Evolutionary conservation across 2,113 vertebrate species (phyloP), one percentile per base, ranked within the genome.

Genomic region (Condylura cristata): DNA sequence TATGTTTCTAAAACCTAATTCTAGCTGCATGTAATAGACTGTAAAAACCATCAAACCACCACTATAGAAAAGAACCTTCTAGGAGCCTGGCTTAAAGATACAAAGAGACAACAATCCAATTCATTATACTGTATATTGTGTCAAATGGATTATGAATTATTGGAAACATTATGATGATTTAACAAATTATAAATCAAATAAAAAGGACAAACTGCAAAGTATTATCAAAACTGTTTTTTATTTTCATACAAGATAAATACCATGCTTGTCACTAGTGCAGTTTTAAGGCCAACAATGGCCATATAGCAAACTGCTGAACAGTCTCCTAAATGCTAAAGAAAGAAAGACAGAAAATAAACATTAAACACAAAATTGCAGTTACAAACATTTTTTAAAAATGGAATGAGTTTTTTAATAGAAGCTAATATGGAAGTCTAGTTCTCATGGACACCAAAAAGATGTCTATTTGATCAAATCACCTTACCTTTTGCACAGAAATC

Each of bases 221-320:
- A 89, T 94, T 97, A 97, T 96, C 82, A 98, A 98, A 98, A 98
- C 96, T 96, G 90, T 76, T 91, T 86, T 98, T 98, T 98, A 98
- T 98, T 98, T 98, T 98, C 98, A 98, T 98, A 98, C 98, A 98
- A 98, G 98, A 96, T 97, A 98, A 98, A 97, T 93, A 96, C 90
- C 97, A 97, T 97, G 97, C 97, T 97, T 93, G 94, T 95, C 94
- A 98, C 97, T 98, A 98, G 96, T 96, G 98, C 98, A 98, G 98
- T 98, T 51, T 98, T 98, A 98, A 98, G 98, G 97, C 98, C 98
- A 98, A 98, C 98, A 98, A 96, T 97, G 98, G 98, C 97, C 98
- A 97, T 98, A 98, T 89, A 98, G 97, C 97, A 98, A 98, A 98
- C 98, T 98, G 97, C 97, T 98, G 88, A 98, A 98, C 97, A 98